A percentile compares a stretch with the other conserved stretches of the same genome.
Evolutionary conservation across 2,888 invertebrate species (phyloP).

Genomic region (Luperina testacea): DNA sequence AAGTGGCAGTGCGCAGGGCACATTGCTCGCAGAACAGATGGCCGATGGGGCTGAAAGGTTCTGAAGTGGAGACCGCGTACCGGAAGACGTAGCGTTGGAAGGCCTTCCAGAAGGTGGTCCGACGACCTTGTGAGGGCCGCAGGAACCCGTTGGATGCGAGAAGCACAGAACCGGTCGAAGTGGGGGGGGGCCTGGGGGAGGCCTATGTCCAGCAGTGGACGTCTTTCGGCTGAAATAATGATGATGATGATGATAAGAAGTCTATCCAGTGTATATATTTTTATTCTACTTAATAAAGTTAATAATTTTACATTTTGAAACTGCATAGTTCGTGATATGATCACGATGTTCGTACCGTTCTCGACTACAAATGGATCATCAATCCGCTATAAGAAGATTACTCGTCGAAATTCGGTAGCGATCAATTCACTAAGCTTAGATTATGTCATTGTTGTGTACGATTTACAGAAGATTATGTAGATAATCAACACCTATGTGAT

Average conservation of each 20-base stretch:
- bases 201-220: too few species aligned
- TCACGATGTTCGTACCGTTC: not conserved
- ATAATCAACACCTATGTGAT: slow-evolving; percentile 24
- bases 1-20: too few species aligned
- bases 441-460: slow-evolving; percentile 29
- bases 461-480: slow-evolving; percentile 28
- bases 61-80: too few species aligned
- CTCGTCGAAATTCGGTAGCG: slow-evolving; percentile 24
- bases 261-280: not conserved
- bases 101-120: too few species aligned
- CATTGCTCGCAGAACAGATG: too few species aligned
- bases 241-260: not conserved
- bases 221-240: too few species aligned
- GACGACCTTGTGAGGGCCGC: too few species aligned
- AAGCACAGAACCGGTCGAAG: too few species aligned
- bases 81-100: too few species aligned
- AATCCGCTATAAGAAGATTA: slow-evolving; percentile 51
- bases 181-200: too few species aligned
- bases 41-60: too few species aligned
- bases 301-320: not conserved
- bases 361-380: slow-evolving; percentile 26
- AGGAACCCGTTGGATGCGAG: too few species aligned
- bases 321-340: not conserved
- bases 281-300: not conserved
- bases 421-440: slow-evolving; percentile 42